Evolutionary conservation across 2,888 invertebrate species (phyloP).

Genomic region (Rhynchonema sp.): DNA sequence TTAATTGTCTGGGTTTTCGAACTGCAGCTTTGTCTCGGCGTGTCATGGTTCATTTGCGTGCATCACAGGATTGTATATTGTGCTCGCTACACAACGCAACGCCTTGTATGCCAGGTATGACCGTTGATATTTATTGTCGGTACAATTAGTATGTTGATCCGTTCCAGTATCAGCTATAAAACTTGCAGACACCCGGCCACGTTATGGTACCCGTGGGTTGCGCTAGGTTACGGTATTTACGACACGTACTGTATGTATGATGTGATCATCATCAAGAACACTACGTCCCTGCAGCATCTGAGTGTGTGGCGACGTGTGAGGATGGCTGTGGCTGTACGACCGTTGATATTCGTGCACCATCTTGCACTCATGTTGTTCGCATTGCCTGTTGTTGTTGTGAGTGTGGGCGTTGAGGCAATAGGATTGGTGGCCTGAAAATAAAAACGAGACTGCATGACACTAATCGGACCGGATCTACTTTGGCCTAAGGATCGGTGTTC

Average conservation of each 20-base stretch:
- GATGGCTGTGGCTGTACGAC: not conserved
- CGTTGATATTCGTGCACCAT: conserved; percentile 1
- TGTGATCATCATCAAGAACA: not conserved
- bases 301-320: not conserved
- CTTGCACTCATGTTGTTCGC: not conserved
- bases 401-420: not conserved
- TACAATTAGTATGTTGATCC: no score
- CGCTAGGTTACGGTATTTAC: conserved; percentile 3
- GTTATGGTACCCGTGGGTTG: not conserved
- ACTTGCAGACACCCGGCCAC: not conserved
- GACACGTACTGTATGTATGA: not conserved
- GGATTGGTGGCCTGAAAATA: not conserved
- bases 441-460: no score
- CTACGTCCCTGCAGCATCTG: not conserved
- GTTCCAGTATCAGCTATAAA: no score
- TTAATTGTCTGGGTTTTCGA: no score
- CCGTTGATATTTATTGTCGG: no score
- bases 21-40: no score
- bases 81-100: no score
- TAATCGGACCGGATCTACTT: no score
- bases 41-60: no score
- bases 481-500: no score
- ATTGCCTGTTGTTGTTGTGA: conserved; percentile 1
- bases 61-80: no score
- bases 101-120: no score